A percentile compares a stretch with the other conserved stretches of the same genome.
Conservation (phyloP, 2,797 vertebrate genomes). For the Simalia tracyae region DNA sequence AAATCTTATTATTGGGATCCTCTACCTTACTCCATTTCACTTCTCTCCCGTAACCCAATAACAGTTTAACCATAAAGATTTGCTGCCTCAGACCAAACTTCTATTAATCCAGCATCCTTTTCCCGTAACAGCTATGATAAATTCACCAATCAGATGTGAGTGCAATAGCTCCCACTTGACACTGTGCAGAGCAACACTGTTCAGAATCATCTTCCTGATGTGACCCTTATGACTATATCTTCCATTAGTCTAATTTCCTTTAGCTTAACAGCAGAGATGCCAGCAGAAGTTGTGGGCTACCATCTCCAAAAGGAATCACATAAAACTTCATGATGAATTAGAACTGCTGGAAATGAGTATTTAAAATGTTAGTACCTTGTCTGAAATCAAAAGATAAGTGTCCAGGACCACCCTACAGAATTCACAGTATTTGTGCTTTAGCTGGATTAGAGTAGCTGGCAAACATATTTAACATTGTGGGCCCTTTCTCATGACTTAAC, state of each 20-base stretch:
- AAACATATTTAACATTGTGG: background rate
- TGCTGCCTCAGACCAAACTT: background rate
- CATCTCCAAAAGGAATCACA: background rate
- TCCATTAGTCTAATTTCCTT: background rate
- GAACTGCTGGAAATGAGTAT: background rate
- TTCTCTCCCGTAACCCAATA: background rate
- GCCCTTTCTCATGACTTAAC: too few relatives aligned
- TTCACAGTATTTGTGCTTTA: background rate
- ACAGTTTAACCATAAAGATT: background rate
- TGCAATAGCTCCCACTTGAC: background rate
- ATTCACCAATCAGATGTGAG: background rate
- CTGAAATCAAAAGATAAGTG: background rate
- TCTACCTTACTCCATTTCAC: background rate
- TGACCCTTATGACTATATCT: background rate
- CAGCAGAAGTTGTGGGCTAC: background rate
- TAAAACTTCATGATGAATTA: background rate
- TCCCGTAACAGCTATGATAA: background rate
- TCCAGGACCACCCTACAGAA: background rate
- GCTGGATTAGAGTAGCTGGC: too few relatives aligned
- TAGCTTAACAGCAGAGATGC: background rate
- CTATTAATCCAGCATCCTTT: background rate
- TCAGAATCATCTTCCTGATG: background rate
- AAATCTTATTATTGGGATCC: background rate
- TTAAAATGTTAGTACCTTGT: background rate
- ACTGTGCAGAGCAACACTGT: background rate